Evolutionary conservation across 1,140 invertebrate genomes (phyloP), one percentile per base, ranked within the genome.

Genomic region (Diploscapter pachys): DNA sequence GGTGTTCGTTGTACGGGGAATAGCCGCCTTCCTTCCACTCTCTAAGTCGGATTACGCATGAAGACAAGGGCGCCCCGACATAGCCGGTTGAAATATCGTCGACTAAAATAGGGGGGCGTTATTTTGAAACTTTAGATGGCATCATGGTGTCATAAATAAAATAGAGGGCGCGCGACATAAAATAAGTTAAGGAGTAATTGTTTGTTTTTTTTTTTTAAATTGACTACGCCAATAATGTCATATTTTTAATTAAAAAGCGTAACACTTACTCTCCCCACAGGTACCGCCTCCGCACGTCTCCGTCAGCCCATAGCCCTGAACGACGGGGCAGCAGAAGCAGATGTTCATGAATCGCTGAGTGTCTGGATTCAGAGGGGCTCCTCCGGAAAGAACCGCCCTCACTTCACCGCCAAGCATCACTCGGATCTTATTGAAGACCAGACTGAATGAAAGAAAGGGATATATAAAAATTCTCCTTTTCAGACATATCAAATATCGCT

Each of bases 241-340:
- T 9, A 2, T 54, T 31, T 31, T 31, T 31, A 80, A 87, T 69
- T 78, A 76, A 79, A 78, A 72, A 81, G 61, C 66, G 64, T 13
- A 9, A 53, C 53, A 64, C 89, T 87, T 88, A 91, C 91, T 87
- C 85, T 94, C 91, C 90, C 93, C 92, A 70, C 96, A 91, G 13
- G 93, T 92, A 51, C 93, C 93, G 83, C 92, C 93, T 3, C 94
- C 95, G 80, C 92, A 92, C 6, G 95, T 97, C 89, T 99, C 96
- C 2, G 96, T 99, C 55, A 98, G 90, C 5, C 96, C 96, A 88
- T 99, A 99, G 63, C 96, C 96, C 86, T 96, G 94, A 65, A 93
- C 90, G 49, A 98, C 90, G 63, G 91, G 91, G 62, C 92, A 91
- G 85, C 93, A 96, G 49, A 99, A 89, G 85, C 94, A 96, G 72